Evolutionary conservation across 1,140 invertebrate genomes (phyloP).

Genomic region (Meteorus sp.): DNA sequence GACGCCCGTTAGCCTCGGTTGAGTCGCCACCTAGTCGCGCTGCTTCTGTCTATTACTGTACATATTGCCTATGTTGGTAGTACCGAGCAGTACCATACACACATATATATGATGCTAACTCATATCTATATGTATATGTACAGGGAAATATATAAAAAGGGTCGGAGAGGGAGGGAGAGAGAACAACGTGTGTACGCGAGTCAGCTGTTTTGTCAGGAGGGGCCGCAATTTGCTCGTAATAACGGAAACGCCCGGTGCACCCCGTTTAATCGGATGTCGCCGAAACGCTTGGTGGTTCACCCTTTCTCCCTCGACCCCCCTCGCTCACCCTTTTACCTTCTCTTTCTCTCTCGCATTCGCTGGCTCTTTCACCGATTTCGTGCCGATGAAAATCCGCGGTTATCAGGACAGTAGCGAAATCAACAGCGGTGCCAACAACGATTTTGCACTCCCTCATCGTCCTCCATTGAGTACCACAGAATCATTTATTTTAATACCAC

Average conservation of each 20-base stretch:
- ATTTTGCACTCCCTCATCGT: slow-evolving; percentile 20
- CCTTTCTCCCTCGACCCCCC: neutral
- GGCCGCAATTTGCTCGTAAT: slow-evolving; percentile 42
- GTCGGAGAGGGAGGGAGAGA: neutral
- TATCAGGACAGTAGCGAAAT: slow-evolving; percentile 25
- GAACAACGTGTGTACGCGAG: slow-evolving; percentile 25
- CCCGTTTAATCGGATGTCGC: slow-evolving; percentile 43
- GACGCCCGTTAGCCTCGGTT: slow-evolving; percentile 6
- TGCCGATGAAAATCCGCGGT: slow-evolving; percentile 27
- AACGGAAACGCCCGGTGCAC: slow-evolving; percentile 37
- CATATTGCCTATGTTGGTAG: neutral
- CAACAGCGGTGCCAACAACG: slow-evolving; percentile 28
- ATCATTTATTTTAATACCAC: slow-evolving; percentile 26
- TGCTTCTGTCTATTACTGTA: neutral
- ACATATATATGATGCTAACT: neutral
- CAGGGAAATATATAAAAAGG: neutral
- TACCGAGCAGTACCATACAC: neutral
- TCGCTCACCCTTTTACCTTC: neutral
- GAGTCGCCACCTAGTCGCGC: slow-evolving; percentile 16
- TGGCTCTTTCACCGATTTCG: slow-evolving; percentile 21
- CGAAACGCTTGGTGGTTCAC: slow-evolving; percentile 19
- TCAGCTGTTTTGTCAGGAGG: slow-evolving; percentile 41
- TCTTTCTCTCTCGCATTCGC: neutral
- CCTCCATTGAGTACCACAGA: neutral
- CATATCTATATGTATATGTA: neutral